Percentiles rank a stretch among this genome's conserved stretches.
phyloP scores from a whole-genome alignment of 2,888 invertebrate species.

The Hydrotaea cyrtoneurina region DNA sequence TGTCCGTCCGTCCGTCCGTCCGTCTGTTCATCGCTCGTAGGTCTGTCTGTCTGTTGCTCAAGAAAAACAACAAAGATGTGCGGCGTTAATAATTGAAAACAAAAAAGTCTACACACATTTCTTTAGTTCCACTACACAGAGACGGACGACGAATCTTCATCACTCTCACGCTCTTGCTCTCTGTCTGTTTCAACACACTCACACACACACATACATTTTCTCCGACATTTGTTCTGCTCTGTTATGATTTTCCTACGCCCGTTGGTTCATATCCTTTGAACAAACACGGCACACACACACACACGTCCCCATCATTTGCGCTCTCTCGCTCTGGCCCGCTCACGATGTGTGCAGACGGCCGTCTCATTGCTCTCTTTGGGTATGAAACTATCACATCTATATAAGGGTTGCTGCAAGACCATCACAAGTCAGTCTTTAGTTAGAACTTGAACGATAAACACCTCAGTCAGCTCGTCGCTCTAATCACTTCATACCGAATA shows the following conservation, averaged over 20 bases:
- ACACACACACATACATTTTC: not conserved
- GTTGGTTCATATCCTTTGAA: conserved; percentile 37
- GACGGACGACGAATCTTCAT: not conserved
- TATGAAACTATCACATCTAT: conserved; percentile 69
- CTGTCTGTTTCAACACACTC: not conserved
- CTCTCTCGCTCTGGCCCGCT: not conserved
- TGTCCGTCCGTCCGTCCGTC: conserved; percentile 25
- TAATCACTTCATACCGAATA: conserved; percentile 48
- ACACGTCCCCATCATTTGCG: not conserved
- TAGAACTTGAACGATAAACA: conserved; percentile 69
- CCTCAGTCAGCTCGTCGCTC: conserved; percentile 55
- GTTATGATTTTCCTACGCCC: conserved; percentile 62
- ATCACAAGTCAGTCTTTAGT: conserved; percentile 74
- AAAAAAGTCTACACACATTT: conserved; percentile 60
- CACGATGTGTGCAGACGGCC: not conserved
- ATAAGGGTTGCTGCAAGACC: conserved; percentile 72
- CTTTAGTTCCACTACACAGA: not conserved
- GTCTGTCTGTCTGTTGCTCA: conserved; percentile 41
- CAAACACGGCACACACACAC: not conserved
- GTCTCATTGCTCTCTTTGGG: conserved; percentile 39
- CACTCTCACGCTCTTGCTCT: conserved; percentile 1
- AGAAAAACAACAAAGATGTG: conserved; percentile 51
- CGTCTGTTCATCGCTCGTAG: too few species aligned
- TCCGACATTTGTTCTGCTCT: conserved; percentile 54
- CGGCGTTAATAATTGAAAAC: conserved; percentile 62